A percentile compares a stretch with the other conserved stretches of the same genome.
These are phyloP conservation scores for Corythaeola cristata DNA, from an alignment of 2,113 vertebrate genomes.

Conservation along the genomic window DNA sequence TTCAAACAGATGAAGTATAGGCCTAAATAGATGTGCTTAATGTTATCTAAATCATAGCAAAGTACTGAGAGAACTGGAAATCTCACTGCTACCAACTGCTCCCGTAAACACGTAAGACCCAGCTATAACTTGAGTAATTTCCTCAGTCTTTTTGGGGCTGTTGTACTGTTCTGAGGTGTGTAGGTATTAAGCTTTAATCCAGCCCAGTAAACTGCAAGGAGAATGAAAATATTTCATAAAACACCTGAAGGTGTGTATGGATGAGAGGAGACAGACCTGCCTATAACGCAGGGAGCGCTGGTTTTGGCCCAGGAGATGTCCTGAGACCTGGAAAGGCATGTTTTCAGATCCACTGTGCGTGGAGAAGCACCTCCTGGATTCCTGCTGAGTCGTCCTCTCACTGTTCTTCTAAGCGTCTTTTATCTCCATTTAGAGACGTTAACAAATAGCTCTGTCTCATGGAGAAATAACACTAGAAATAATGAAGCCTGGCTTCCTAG, in stretches of 20 bases:
- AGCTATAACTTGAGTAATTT: constrained; percentile 33
- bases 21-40: constrained; percentile 52
- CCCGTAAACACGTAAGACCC: not conserved
- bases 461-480: constrained; percentile 39
- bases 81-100: constrained; percentile 35
- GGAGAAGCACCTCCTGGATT: not conserved
- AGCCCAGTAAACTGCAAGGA: not conserved
- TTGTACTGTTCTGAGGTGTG: not conserved
- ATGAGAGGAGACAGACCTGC: not conserved
- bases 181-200: constrained; percentile 7
- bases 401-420: not conserved
- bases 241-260: not conserved
- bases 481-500: constrained; percentile 16
- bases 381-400: not conserved
- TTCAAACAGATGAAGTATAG: constrained; percentile 49
- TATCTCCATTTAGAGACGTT: constrained; percentile 3
- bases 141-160: constrained; percentile 14
- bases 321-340: not conserved
- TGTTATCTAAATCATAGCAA: constrained; percentile 63
- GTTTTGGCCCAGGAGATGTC: not conserved
- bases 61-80: constrained; percentile 44
- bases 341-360: not conserved
- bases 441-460: not conserved
- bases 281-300: not conserved
- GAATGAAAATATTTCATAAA: not conserved